These are phyloP conservation scores for Drosophila anomalipes DNA, from an alignment of 2,888 invertebrate genomes.

Conservation along the genomic window DNA sequence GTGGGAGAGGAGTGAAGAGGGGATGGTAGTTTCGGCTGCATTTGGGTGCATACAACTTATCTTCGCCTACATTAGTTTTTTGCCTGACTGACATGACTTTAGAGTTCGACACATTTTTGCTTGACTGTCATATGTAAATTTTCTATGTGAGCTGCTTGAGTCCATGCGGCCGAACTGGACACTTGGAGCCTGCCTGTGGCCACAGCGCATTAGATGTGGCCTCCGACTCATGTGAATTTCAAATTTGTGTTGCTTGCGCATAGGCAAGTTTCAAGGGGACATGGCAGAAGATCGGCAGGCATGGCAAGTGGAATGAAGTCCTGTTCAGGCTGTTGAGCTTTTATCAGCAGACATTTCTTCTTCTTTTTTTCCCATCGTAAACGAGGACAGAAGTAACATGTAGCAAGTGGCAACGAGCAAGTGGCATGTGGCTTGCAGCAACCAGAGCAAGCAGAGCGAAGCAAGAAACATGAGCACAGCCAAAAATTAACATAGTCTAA, in stretches of 20 bases:
- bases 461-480: constrained; percentile 67
- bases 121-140: constrained; percentile 45
- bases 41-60: not conserved
- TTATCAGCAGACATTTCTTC: constrained; percentile 70
- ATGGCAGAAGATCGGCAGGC: constrained; percentile 1
- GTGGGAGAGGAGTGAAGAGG: not conserved
- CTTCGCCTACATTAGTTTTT: not conserved
- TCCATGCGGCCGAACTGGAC: constrained; percentile 7
- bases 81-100: constrained; percentile 4
- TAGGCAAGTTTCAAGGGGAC: not conserved
- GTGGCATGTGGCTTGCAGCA: constrained; percentile 17
- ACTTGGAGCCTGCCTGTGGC: constrained; percentile 44
- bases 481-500: constrained; percentile 77
- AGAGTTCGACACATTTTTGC: constrained; percentile 28
- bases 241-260: constrained; percentile 49
- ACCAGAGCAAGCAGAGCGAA: constrained; percentile 8
- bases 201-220: constrained; percentile 59
- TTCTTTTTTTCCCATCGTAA: constrained; percentile 51
- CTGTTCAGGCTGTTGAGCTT: constrained; percentile 61
- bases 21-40: not conserved
- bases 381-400: constrained; percentile 49
- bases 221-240: constrained; percentile 68
- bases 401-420: constrained; percentile 24
- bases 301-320: constrained; percentile 18
- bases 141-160: not conserved